Evolutionary conservation across 2,888 invertebrate genomes (phyloP).

Genomic region (Holacanthella duospinosa): DNA sequence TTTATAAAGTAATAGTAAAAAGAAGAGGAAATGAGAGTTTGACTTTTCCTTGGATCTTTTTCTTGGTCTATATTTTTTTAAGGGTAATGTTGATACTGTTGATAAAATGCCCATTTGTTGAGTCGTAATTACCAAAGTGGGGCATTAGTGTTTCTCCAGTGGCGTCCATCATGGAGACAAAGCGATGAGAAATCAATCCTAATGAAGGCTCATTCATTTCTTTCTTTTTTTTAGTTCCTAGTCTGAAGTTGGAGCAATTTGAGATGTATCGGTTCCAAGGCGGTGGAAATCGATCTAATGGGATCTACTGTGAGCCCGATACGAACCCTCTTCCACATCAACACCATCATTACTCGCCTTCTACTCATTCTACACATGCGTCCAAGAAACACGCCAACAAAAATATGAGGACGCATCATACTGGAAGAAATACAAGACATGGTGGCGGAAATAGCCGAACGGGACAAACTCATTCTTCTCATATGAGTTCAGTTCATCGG

Average conservation of each 20-base stretch:
- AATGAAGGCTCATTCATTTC: conserved; percentile 4
- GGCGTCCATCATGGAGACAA: not conserved
- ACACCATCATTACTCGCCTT: conserved; percentile 30
- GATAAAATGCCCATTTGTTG: conserved; percentile 5
- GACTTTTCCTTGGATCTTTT: not conserved
- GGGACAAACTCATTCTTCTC: conserved; percentile 20
- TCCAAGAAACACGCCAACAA: conserved; percentile 9
- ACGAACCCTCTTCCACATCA: conserved; percentile 29
- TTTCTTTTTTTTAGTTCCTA: not conserved
- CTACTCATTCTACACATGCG: not conserved
- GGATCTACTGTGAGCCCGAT: conserved; percentile 37
- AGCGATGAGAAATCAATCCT: conserved; percentile 10
- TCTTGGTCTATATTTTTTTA: not conserved
- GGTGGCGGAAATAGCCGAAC: conserved; percentile 7
- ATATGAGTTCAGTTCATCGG: conserved; percentile 23
- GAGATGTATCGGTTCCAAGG: conserved; percentile 38
- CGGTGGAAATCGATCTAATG: conserved; percentile 33
- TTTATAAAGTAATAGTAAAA: too few species aligned
- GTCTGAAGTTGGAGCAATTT: conserved; percentile 4
- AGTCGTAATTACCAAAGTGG: not conserved
- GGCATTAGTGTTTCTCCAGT: not conserved
- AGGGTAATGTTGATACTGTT: not conserved
- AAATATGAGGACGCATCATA: conserved; percentile 22
- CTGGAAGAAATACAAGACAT: conserved; percentile 12
- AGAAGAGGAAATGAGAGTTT: too few species aligned